phyloP scores from a whole-genome alignment of 64 coral and sea anemone genomes.

The Montipora foliosa region DNA sequence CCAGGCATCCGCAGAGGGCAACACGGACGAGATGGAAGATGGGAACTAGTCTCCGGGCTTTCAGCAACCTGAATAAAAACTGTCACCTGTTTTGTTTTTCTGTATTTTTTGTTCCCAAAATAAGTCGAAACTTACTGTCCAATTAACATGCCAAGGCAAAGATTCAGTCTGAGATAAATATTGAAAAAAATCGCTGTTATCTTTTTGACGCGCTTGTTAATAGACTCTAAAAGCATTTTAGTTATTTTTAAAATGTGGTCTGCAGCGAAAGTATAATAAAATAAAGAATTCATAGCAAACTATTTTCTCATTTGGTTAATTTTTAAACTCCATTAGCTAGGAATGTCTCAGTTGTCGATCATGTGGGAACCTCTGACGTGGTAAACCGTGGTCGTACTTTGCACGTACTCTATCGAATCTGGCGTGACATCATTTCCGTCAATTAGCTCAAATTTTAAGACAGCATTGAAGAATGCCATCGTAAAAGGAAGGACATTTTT shows the following conservation, averaged over 20 bases:
- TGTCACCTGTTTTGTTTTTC: too few relatives aligned
- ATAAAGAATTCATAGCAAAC: too few relatives aligned
- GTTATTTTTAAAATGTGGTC: neutral
- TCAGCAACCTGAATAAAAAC: neutral
- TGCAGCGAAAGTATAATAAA: too few relatives aligned
- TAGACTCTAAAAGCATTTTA: neutral
- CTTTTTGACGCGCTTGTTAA: neutral
- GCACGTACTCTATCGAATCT: neutral
- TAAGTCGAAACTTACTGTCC: neutral
- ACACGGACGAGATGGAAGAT: neutral
- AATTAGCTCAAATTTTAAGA: neutral
- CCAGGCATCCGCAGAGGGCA: neutral
- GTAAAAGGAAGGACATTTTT: neutral
- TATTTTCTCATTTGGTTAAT: too few relatives aligned
- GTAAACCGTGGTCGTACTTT: neutral
- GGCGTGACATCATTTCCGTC: conserved; percentile 51
- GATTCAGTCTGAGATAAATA: neutral
- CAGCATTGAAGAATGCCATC: conserved; percentile 2
- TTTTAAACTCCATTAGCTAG: too few relatives aligned
- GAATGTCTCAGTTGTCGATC: neutral
- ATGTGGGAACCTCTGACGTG: neutral
- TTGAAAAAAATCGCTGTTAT: neutral
- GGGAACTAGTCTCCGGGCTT: neutral
- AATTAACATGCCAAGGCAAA: conserved; percentile 9
- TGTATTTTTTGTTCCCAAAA: neutral